Conservation (phyloP, 2,113 vertebrate genomes). For the Halcyon senegalensis region DNA sequence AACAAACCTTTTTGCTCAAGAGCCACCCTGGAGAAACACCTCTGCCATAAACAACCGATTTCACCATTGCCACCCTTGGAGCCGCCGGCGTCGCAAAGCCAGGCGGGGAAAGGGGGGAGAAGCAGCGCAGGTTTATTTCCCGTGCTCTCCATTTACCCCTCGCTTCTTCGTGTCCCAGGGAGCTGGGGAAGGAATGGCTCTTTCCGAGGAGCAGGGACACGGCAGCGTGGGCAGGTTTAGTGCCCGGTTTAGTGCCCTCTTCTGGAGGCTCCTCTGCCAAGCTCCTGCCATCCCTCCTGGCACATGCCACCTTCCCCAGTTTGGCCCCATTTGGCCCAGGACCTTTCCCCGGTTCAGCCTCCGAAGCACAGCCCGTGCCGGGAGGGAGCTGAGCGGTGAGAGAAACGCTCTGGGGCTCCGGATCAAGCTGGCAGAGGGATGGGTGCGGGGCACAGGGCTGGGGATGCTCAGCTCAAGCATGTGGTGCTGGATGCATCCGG, state of each 20-base stretch:
- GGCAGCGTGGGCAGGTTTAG: background rate
- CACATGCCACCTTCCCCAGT: background rate
- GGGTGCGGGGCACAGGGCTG: fast-evolving
- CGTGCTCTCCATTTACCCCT: fast-evolving
- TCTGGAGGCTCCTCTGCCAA: constrained; percentile 32
- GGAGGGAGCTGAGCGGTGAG: background rate
- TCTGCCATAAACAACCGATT: fast-evolving
- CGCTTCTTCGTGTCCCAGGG: fast-evolving
- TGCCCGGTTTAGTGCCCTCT: constrained; percentile 70
- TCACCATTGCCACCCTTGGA: background rate
- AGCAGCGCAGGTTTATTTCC: fast-evolving
- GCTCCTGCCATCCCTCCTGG: background rate
- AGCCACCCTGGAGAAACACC: background rate
- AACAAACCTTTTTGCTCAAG: background rate
- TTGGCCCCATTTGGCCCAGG: background rate
- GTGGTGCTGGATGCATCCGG: fast-evolving
- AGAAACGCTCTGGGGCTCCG: background rate
- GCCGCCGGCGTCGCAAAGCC: background rate
- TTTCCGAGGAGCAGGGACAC: background rate
- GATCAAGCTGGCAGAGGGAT: background rate
- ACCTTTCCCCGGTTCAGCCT: background rate
- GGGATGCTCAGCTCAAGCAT: background rate
- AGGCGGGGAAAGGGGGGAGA: no score
- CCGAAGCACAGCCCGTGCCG: fast-evolving
- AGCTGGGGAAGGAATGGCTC: background rate